phyloP scores from a whole-genome alignment of 2,113 vertebrate genomes.

The Miniopterus natalensis region DNA sequence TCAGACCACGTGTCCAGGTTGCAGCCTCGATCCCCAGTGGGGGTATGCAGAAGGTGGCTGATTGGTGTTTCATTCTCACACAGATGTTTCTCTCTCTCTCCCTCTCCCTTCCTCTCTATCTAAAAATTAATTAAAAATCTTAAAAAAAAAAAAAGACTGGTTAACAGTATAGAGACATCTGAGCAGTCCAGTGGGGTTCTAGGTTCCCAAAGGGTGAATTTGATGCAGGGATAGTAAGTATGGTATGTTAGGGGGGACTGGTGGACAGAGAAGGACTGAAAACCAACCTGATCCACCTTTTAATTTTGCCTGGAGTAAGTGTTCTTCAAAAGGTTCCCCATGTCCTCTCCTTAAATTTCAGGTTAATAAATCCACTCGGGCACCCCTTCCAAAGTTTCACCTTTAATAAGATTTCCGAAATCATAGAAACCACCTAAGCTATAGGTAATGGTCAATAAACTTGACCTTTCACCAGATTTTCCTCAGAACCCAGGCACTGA shows the following conservation, averaged over 20 bases:
- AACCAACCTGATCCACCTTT: not conserved
- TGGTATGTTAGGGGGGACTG: not conserved
- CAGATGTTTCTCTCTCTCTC: not conserved
- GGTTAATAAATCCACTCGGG: not conserved
- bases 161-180: not conserved
- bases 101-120: not conserved
- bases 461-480: not conserved
- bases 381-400: not conserved
- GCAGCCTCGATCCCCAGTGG: not conserved
- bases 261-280: not conserved
- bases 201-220: not conserved
- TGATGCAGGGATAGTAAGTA: not conserved
- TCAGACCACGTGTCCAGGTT: not conserved
- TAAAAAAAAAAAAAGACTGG: not conserved
- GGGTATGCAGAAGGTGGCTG: not conserved
- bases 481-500: not conserved
- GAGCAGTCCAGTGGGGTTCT: not conserved
- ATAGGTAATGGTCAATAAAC: not conserved
- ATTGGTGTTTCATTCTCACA: not conserved
- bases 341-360: not conserved
- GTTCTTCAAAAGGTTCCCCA: not conserved
- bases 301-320: not conserved
- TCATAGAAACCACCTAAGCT: not conserved
- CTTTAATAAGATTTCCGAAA: conserved; percentile 8
- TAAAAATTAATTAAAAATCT: not conserved